Conservation (phyloP, 2,888 invertebrate genomes). For the Agrilus cyanescens region DNA sequence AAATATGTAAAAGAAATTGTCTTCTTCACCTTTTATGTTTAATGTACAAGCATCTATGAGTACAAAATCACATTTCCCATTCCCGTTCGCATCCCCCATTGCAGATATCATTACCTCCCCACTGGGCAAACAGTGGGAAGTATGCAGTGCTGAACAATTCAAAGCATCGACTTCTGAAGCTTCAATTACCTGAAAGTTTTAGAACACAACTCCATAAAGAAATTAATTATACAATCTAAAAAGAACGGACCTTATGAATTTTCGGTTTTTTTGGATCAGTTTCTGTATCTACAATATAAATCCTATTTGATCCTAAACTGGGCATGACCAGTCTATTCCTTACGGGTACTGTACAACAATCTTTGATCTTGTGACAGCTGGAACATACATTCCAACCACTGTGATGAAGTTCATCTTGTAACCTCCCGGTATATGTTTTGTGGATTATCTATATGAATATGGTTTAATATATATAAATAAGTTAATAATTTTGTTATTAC, state of each 20-base stretch:
- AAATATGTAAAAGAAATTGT: no score
- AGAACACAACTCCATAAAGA: neutral
- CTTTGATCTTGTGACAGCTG: slow-evolving; percentile 57
- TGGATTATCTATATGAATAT: slow-evolving; percentile 61
- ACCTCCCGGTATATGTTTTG: slow-evolving; percentile 63
- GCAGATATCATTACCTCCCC: slow-evolving; percentile 93
- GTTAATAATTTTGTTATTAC: slow-evolving; percentile 34
- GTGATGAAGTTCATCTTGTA: slow-evolving; percentile 87
- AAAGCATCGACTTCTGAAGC: slow-evolving; percentile 62
- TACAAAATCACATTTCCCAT: slow-evolving; percentile 78
- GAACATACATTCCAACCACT: slow-evolving; percentile 96
- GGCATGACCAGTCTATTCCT: slow-evolving; percentile 78
- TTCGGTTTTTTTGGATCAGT: slow-evolving; percentile 60
- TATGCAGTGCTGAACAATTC: slow-evolving; percentile 81
- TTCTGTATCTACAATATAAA: slow-evolving; percentile 75
- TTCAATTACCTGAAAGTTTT: slow-evolving; percentile 58
- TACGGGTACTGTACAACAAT: slow-evolving; percentile 35
- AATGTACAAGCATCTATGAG: slow-evolving; percentile 75
- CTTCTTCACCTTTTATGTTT: slow-evolving; percentile 53
- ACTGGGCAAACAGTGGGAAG: slow-evolving; percentile 82
- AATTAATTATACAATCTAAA: neutral
- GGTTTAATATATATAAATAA: neutral
- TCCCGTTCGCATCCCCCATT: slow-evolving; percentile 80
- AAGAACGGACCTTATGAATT: slow-evolving; percentile 50
- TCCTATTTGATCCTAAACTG: slow-evolving; percentile 63